Base-by-base conservation (phyloP, 2,113 vertebrate genomes). In the Aramus guarauna region DNA sequence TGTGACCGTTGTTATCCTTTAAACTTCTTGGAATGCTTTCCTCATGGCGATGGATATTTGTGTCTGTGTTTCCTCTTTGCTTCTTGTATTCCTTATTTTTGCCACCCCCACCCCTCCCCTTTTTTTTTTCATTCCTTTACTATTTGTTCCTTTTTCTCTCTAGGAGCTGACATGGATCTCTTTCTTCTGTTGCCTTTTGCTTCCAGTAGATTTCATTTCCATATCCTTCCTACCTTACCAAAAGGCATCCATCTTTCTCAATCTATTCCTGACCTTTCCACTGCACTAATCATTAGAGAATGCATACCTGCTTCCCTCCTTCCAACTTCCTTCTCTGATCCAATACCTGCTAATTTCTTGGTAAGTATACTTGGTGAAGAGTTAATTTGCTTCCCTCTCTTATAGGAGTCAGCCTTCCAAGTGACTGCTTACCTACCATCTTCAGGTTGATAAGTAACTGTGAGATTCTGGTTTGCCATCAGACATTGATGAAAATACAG, bases 261-360 rank as follows among this genome's bases (percentile, higher is more conserved):
- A 1, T 94, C 84, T 93, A 6, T 87, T 93, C 92, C 89, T 87
- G 66, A 88, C 68, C 73, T 90, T 95, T 68, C 85, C 90, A 62
- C 88, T 96, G 84, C 94, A 77, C 43, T 96, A 69, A 90, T 69
- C 69, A 55, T 69, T 97, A 95, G 87, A 52, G 83, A 96, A 67
- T 94, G 58, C 53, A 69, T 92, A 34, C 64, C 50, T 90, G 43
- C 93, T 93, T 93, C 88, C 75, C 86, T 95, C 85, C 76, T 80
- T 95, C 72, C 81, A 94, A 4, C 97, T 98, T 98, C 94, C 84
- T 98, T 98, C 95, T 96, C 83, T 92, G 90, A 85, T 68, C 82
- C 92, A 94, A 53, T 87, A n/a, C 45, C 85, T 90, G 95, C 92
- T 75, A 43, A 63, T 74, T 80, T 88, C 58, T 85, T 63, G 93